These are phyloP conservation scores for Mastacembelus armatus DNA, from an alignment of 2,797 vertebrate genomes.

Conservation along the genomic window DNA sequence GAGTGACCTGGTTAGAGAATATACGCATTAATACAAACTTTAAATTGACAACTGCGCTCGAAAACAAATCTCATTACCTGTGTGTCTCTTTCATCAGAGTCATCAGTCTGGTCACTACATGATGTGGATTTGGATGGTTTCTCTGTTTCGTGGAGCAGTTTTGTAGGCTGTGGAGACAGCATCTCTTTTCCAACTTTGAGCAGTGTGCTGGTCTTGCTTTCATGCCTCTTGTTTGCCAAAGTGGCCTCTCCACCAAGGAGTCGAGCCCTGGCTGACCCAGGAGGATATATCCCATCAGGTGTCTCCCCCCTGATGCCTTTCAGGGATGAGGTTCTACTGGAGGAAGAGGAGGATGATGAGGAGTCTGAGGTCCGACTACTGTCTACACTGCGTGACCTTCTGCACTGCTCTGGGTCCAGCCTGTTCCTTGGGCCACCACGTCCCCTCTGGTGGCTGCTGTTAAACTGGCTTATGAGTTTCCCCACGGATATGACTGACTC, in stretches of 20 bases:
- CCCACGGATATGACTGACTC: slow-evolving; percentile 89
- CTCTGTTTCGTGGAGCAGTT: slow-evolving; percentile 50
- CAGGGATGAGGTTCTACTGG: slow-evolving; percentile 65
- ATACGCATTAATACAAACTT: slow-evolving; percentile 57
- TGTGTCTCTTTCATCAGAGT: slow-evolving; percentile 67
- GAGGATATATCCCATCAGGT: slow-evolving; percentile 53
- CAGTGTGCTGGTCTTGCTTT: slow-evolving; percentile 37
- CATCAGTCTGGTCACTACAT: slow-evolving; percentile 41
- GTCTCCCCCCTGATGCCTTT: slow-evolving; percentile 46
- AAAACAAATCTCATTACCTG: slow-evolving; percentile 72
- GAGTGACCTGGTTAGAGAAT: slow-evolving; percentile 88
- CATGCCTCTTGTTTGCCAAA: slow-evolving; percentile 37
- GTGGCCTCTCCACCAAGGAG: slow-evolving; percentile 52
- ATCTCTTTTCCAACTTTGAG: slow-evolving; percentile 43
- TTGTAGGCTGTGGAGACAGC: slow-evolving; percentile 35
- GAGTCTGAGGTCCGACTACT: slow-evolving; percentile 72
- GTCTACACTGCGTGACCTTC: slow-evolving; percentile 90
- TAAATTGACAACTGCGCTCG: slow-evolving; percentile 5
- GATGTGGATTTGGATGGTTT: slow-evolving; percentile 41
- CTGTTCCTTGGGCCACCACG: slow-evolving; percentile 85
- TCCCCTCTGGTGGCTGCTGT: slow-evolving; percentile 86
- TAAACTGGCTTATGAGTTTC: slow-evolving; percentile 91
- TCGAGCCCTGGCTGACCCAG: slow-evolving; percentile 66
- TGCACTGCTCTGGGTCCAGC: slow-evolving; percentile 86
- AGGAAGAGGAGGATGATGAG: slow-evolving; percentile 81